Conservation (phyloP, 2,113 vertebrate genomes). For the Phalacrocorax aristotelis region DNA sequence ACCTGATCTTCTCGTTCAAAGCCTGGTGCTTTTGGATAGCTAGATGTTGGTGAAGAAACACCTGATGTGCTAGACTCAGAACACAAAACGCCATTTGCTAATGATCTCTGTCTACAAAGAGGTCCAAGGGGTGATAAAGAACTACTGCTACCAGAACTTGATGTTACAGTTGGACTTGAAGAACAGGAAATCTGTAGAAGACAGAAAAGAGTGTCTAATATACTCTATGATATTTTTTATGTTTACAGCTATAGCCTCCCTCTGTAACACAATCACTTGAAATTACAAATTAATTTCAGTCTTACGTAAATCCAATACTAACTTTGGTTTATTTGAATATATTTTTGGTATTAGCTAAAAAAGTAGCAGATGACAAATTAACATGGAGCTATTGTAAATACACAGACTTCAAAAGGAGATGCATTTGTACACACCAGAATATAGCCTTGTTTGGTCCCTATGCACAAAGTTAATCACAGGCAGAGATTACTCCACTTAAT, state of each 20-base stretch:
- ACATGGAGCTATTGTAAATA: background rate
- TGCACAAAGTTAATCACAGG: background rate
- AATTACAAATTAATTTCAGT: background rate
- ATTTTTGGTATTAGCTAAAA: background rate
- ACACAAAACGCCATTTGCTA: slow-evolving; percentile 82
- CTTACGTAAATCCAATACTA: background rate
- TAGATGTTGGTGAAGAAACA: slow-evolving; percentile 81
- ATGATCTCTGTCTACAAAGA: slow-evolving; percentile 80
- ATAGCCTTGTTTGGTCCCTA: background rate
- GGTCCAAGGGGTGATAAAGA: slow-evolving; percentile 84
- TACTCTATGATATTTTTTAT: background rate
- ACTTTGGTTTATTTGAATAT: background rate
- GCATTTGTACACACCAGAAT: background rate
- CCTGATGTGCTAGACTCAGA: slow-evolving; percentile 80
- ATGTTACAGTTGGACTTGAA: slow-evolving; percentile 82
- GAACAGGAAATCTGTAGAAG: slow-evolving; percentile 84
- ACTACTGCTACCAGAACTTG: slow-evolving; percentile 85
- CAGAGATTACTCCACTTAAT: background rate
- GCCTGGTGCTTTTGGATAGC: slow-evolving; percentile 85
- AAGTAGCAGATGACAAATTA: background rate
- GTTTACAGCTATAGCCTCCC: background rate
- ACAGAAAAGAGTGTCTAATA: slow-evolving; percentile 63
- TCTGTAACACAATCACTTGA: background rate
- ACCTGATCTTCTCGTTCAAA: slow-evolving; percentile 89
- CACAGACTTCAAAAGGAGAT: background rate